Base-by-base conservation (phyloP, 2,113 vertebrate genomes). In the Etia nguti region DNA sequence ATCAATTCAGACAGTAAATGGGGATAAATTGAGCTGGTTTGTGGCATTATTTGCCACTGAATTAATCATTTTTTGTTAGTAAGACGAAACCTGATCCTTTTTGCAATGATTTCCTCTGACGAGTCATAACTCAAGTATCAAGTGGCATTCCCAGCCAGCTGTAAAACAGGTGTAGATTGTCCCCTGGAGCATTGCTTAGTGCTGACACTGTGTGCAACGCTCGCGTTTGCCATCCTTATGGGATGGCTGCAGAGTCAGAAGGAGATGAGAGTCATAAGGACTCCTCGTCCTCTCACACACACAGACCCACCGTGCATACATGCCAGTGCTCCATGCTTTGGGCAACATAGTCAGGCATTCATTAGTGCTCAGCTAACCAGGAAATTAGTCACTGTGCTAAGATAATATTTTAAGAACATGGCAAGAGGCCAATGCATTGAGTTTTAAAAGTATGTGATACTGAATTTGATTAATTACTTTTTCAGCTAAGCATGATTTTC, bases 351-450 rank as follows among this genome's bases (percentile, higher is more conserved):
- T 85, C 77, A 82, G 56, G 75, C 88, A 55, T 89, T 92, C 92
- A 91, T 92, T 92, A 92, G 91, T 90, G 94, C 87, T 94, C 89
- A 92, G 87, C 91, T 92, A 90, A 94, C 82, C 93, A 93, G 88
- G 68, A 88, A 95, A 95, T 94, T 54, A 94, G 84, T 88, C 91
- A 82, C 50, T 31, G 70, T 60, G 83, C 85, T 93, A 70, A 94
- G 88, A 94, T 92, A 88, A 94, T 86, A 88, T 91, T 90, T 92
- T 88, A 31, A 8, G 52, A 87, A 87, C n/a, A 60, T 86, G 90
- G 92, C 84, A 82, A 68, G 13, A 91, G 85, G 85, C 88, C 93
- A 87, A 89, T 41, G 34, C 65, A 6, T 57, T 85, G 38, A 6
- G 41, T 80, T 79, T 4, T 57, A 55, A 84, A 88, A 84, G 50